Conservation (phyloP, 1,140 invertebrate genomes). For the Drosophila willistoni region DNA sequence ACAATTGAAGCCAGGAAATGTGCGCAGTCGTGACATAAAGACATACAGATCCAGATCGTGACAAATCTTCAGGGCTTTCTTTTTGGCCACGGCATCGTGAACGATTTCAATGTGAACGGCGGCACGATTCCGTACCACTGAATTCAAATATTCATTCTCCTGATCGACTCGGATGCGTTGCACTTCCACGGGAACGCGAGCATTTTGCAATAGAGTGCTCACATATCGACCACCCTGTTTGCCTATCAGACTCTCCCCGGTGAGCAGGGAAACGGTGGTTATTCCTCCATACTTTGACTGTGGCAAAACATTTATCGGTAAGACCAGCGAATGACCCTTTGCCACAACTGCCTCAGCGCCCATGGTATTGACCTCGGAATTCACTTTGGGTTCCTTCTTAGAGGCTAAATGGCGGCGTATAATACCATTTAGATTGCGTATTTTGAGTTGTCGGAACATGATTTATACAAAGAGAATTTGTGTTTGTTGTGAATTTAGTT, state of each 20-base stretch:
- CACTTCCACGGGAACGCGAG: constrained; percentile 61
- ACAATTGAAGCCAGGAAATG: constrained; percentile 64
- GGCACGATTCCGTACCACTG: constrained; percentile 63
- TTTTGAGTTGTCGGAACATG: constrained; percentile 26
- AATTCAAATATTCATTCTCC: constrained; percentile 57
- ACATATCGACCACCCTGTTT: constrained; percentile 64
- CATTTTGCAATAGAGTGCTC: constrained; percentile 45
- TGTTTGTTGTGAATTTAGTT: neutral
- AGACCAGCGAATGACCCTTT: constrained; percentile 36
- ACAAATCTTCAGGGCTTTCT: constrained; percentile 49
- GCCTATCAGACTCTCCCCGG: constrained; percentile 57
- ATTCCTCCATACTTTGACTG: constrained; percentile 61
- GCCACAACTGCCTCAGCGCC: constrained; percentile 11
- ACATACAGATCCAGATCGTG: constrained; percentile 67
- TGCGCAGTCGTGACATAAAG: constrained; percentile 52
- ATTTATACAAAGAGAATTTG: constrained; percentile 11
- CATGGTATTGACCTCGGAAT: neutral
- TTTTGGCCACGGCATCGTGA: constrained; percentile 50
- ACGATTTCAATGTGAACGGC: constrained; percentile 66
- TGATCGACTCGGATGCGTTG: constrained; percentile 45
- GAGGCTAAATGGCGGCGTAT: neutral
- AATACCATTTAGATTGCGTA: neutral
- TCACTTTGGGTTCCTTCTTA: neutral
- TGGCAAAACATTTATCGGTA: constrained; percentile 43
- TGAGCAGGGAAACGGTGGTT: constrained; percentile 55